Percentiles rank a stretch among this genome's conserved stretches.
These are phyloP conservation scores for Tryphoninae sp. DNA, from an alignment of 2,888 invertebrate species.

Conservation along the genomic window DNA sequence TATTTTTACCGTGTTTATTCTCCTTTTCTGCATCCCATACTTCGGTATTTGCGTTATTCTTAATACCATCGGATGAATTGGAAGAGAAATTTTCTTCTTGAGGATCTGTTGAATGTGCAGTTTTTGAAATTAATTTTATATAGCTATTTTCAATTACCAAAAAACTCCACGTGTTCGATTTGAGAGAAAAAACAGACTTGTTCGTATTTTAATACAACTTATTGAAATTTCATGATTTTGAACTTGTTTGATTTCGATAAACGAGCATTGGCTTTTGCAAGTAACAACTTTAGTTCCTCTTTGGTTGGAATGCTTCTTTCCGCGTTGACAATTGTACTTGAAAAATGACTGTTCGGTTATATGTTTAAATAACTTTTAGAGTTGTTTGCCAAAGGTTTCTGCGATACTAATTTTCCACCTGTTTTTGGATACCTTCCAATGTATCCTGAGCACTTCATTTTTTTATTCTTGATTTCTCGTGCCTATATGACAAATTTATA, in stretches of 20 bases:
- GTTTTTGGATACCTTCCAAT: constrained; percentile 1
- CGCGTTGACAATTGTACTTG: constrained; percentile 1
- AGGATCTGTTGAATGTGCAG: constrained; percentile 15
- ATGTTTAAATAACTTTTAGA: constrained; percentile 7
- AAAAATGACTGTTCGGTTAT: constrained; percentile 9
- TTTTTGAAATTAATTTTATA: background rate
- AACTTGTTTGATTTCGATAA: constrained; percentile 6
- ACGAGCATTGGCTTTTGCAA: constrained; percentile 19
- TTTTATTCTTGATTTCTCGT: constrained; percentile 15
- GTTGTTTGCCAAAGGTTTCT: constrained; percentile 12
- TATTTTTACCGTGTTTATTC: constrained; percentile 4
- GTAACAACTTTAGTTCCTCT: constrained; percentile 20
- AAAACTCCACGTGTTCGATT: constrained; percentile 13
- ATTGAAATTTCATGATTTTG: constrained; percentile 15
- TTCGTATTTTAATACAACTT: constrained; percentile 16
- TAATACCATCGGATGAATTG: constrained; percentile 11
- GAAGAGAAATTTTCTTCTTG: constrained; percentile 13
- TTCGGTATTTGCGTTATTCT: constrained; percentile 5
- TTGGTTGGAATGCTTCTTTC: constrained; percentile 17
- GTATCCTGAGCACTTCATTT: constrained; percentile 16
- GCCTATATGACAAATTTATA: constrained; percentile 11
- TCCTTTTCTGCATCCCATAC: background rate
- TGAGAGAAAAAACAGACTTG: constrained; percentile 13
- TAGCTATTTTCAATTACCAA: constrained; percentile 9
- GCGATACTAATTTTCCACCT: constrained; percentile 11